A percentile compares a stretch with the other conserved stretches of the same genome.
phyloP scores from a whole-genome alignment of 1,140 invertebrate species.

The Heliconius hermathena region DNA sequence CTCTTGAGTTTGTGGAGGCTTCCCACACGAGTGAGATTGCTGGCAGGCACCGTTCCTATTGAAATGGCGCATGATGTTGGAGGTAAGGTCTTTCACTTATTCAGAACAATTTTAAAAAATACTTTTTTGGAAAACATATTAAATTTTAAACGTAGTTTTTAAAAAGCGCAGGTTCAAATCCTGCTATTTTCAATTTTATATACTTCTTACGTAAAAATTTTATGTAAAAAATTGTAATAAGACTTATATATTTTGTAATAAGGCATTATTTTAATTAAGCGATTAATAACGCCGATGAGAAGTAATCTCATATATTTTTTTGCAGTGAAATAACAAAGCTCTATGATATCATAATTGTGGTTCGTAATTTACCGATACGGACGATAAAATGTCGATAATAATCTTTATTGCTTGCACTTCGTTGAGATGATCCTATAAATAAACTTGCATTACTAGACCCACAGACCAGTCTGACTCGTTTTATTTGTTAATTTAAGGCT shows the following conservation, averaged over 20 bases:
- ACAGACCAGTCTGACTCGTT: conserved; percentile 39
- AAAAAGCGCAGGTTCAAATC: too few relatives aligned
- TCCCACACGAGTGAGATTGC: conserved; percentile 79
- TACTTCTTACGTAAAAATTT: too few relatives aligned
- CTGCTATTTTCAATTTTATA: too few relatives aligned
- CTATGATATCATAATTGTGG: conserved; percentile 45
- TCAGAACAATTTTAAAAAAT: too few relatives aligned
- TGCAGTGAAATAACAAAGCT: conserved; percentile 35
- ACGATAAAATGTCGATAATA: conserved; percentile 48
- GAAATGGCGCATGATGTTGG: conserved; percentile 82
- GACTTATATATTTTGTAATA: too few relatives aligned
- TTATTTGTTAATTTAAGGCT: conserved; percentile 45
- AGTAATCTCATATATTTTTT: neutral
- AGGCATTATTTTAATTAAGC: too few relatives aligned
- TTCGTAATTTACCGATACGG: conserved; percentile 45
- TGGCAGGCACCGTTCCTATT: conserved; percentile 82
- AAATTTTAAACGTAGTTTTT: too few relatives aligned
- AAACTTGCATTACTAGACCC: conserved; percentile 41
- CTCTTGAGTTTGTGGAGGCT: conserved; percentile 79
- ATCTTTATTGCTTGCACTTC: conserved; percentile 42
- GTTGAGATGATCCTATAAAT: conserved; percentile 47
- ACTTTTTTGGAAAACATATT: too few relatives aligned
- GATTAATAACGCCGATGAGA: neutral
- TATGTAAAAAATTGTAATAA: too few relatives aligned
- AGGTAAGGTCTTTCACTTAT: conserved; percentile 54